Percentiles rank a stretch among this genome's conserved stretches.
phyloP scores from a whole-genome alignment of 2,797 vertebrate genomes.

The Xiphorhynchus erythropygius region DNA sequence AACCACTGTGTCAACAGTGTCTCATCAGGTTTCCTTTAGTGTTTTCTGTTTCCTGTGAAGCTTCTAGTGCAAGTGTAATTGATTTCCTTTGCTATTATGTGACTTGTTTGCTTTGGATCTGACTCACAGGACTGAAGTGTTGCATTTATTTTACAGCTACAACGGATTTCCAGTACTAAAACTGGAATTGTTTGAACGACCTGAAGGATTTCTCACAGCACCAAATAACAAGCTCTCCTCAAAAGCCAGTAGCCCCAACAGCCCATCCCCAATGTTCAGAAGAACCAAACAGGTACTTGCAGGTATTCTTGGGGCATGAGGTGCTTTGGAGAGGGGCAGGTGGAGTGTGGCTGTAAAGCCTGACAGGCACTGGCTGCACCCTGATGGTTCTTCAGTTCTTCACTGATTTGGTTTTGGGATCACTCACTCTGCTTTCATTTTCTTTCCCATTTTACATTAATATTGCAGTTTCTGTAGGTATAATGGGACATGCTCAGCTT shows the following conservation, averaged over 20 bases:
- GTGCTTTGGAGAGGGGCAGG: not conserved
- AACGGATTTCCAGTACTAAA: conserved; percentile 92
- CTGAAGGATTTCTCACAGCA: conserved; percentile 81
- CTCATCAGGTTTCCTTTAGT: not conserved
- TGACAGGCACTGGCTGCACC: not conserved
- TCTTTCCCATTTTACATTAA: not conserved
- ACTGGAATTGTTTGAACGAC: conserved; percentile 88
- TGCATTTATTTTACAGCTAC: conserved; percentile 82
- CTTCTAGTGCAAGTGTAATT: not conserved
- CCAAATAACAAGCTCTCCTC: conserved; percentile 79
- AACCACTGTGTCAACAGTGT: not conserved
- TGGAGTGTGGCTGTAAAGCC: not conserved
- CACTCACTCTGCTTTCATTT: not conserved
- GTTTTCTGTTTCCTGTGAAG: not conserved
- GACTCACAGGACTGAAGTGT: not conserved
- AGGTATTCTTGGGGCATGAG: not conserved
- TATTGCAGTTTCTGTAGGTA: not conserved
- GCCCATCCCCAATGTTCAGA: conserved; percentile 93
- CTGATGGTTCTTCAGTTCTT: not conserved
- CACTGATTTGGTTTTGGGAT: rapidly evolving
- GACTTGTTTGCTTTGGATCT: not conserved
- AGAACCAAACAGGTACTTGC: conserved; percentile 94
- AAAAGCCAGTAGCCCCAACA: conserved; percentile 90
- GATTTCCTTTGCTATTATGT: not conserved
- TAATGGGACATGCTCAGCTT: not conserved